Evolutionary conservation across 2,888 invertebrate species (phyloP), one percentile per base, ranked within the genome.

Genomic region (Mesoligia furuncula): DNA sequence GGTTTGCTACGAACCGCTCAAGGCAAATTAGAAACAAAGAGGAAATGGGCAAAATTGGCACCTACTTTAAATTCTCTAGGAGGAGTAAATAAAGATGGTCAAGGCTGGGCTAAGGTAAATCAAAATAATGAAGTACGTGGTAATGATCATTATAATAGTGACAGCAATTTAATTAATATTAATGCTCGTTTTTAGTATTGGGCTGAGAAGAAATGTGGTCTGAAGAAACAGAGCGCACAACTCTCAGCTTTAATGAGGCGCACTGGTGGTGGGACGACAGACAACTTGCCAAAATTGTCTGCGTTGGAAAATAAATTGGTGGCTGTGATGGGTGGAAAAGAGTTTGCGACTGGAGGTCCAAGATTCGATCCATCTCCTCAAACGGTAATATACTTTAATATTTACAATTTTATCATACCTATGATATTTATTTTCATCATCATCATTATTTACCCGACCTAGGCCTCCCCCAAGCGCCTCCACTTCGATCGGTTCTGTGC

Each of bases 71-170:
- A 71, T 71, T 71, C 71, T 48, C 61, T 71, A 24, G 61, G 71
- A 45, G 70, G 61, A 62, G 36, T 4, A n/a, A 62, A 9, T 48
- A 72, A 72, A 72, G 8, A 36, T 7, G 71, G 71, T n/a, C 48
- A 62, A 62, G 48, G 48, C 48, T 72, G 71, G 71, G 71, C 48
- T 36, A 72, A 62, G 62, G 71, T 72, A 17, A 71, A 61, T n/a
- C n/a, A n/a, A 54, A 54, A 54, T 54, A 54, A 54, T 54, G 54
- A n/a, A n/a, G 54, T 54, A 11, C n/a, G 4, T 54, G 7, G 11
- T n/a, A 24, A 24, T 0, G 24, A n/a, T n/a, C 24, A 54, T 54
- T 11, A n/a, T 24, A 24, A 51, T 45, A 17, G 20, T 20, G 20
- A 11, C 11, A 54, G 4, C 54, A 54, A 54, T n/a, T 54, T n/a